Base-by-base conservation (phyloP, 2,888 invertebrate species). In the Volucella zonaria region DNA sequence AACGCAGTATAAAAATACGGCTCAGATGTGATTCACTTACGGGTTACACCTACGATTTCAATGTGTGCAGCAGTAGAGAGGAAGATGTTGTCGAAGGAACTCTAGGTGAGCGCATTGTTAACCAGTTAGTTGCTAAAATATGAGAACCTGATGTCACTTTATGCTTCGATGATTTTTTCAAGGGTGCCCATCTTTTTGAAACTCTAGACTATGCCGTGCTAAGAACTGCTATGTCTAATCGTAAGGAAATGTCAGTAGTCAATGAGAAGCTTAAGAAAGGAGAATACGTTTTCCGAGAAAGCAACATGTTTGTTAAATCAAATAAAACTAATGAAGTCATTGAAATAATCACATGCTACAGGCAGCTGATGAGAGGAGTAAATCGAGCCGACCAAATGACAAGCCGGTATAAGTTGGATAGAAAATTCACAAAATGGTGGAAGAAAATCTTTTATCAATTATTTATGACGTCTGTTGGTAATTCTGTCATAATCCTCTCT, bases 21-120 rank as follows among this genome's bases (percentile, higher is more conserved):
- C 54, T 40, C 8, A 14, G 71, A n/a, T 73, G 51, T 42, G 61
- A 61, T 52, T 38, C 42, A 11, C 40, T 31, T 38, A 58, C 56
- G 11, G 71, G 52, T 14, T 71, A 71, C 40, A 49, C 40, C 10
- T 73, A 73, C 40, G 61, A 73, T 38, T 51, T 61, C 3, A 61
- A 73, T 14, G 40, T 73, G 11, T 73, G 52, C 23, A 23, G 43
- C 18, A 31, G 61, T 12, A 73, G 51, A 11, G 70, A 73, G 59
- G n/a, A 49, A 64, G 11, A 23, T 18, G 12, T 23, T 18, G 31
- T 31, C 31, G 23, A 18, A 52, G 23, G 18, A 18, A 52, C 23
- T 52, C 52, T 52, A 23, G 23, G 15, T 18, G 52, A 52, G 18
- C 18, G 8, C 8, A 18, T 15, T 8, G 18, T 52, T 9, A 52